A percentile compares a stretch with the other conserved stretches of the same genome.
These are phyloP conservation scores for Gnatocerus cornutus DNA, from an alignment of 2,888 invertebrate species.

Conservation along the genomic window DNA sequence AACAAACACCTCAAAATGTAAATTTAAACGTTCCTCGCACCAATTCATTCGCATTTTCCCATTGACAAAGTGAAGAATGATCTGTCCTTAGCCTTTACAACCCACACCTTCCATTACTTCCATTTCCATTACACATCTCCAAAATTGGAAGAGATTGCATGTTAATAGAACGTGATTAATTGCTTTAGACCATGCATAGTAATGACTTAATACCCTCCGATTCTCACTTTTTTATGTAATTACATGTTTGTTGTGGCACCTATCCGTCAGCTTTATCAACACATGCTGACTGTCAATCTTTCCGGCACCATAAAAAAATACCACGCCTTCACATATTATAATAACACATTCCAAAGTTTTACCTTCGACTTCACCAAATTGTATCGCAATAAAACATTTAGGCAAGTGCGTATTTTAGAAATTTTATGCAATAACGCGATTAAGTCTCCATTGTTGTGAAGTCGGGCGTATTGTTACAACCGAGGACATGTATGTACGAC, in stretches of 20 bases:
- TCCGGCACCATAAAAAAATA: not conserved
- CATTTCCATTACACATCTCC: constrained; percentile 14
- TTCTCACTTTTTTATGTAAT: constrained; percentile 9
- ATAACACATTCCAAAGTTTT: constrained; percentile 17
- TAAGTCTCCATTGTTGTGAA: constrained; percentile 51
- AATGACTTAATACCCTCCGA: constrained; percentile 8
- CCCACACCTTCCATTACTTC: constrained; percentile 17
- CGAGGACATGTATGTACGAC: constrained; percentile 48
- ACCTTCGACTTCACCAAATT: constrained; percentile 16
- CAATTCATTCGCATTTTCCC: constrained; percentile 14
- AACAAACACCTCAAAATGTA: constrained; percentile 34
- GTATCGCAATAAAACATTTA: constrained; percentile 22
- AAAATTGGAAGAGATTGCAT: constrained; percentile 19
- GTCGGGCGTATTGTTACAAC: constrained; percentile 52
- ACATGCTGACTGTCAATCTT: not conserved
- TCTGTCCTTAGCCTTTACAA: constrained; percentile 22
- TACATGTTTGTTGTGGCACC: not conserved
- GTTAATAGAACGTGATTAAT: constrained; percentile 12
- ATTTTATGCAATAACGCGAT: constrained; percentile 35
- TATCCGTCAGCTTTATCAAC: not conserved
- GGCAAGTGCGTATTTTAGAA: constrained; percentile 31
- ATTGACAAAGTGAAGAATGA: constrained; percentile 24
- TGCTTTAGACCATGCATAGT: not conserved
- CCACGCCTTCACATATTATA: constrained; percentile 19
- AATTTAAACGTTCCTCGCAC: constrained; percentile 12